Percentiles rank a stretch among this genome's conserved stretches.
These are phyloP conservation scores for Cantharis flavilabris DNA, from an alignment of 2,888 invertebrate species.

Conservation along the genomic window DNA sequence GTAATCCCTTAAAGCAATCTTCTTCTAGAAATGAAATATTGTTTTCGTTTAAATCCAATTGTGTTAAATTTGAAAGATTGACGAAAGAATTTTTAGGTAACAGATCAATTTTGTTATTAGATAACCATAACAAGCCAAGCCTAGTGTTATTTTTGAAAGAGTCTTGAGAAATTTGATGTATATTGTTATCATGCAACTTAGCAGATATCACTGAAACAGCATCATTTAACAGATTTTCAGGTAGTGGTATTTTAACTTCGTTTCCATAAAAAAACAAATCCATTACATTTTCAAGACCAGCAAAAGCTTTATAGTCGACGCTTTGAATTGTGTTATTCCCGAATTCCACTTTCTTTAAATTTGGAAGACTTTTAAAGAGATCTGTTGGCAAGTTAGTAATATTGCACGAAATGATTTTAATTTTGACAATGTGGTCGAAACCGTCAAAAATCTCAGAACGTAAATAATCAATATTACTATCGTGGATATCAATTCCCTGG, in stretches of 20 bases:
- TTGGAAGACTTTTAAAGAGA: not conserved
- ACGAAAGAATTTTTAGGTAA: not conserved
- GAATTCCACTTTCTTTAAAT: conserved; percentile 7
- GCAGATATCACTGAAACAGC: not conserved
- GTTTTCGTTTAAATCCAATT: conserved; percentile 8
- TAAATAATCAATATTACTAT: conserved; percentile 12
- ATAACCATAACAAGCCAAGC: conserved; percentile 6
- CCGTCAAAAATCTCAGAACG: conserved; percentile 9
- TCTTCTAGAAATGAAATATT: not conserved
- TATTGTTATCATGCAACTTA: conserved; percentile 7
- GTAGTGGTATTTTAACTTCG: not conserved
- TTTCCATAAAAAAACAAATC: conserved; percentile 16
- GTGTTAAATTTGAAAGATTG: not conserved
- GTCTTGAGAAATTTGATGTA: not conserved
- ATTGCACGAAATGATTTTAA: conserved; percentile 8
- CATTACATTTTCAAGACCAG: not conserved
- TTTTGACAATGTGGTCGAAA: conserved; percentile 1
- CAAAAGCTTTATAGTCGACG: conserved; percentile 3
- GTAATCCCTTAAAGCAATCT: not conserved
- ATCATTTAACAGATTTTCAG: conserved; percentile 1
- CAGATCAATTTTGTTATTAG: conserved; percentile 5
- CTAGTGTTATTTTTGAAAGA: conserved; percentile 4
- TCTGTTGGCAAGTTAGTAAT: conserved; percentile 8
- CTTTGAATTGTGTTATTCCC: conserved; percentile 10
- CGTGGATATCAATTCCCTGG: conserved; percentile 13